Evolutionary conservation across 1,140 invertebrate species (phyloP), one percentile per base, ranked within the genome.

Genomic region (Drosophila auraria): DNA sequence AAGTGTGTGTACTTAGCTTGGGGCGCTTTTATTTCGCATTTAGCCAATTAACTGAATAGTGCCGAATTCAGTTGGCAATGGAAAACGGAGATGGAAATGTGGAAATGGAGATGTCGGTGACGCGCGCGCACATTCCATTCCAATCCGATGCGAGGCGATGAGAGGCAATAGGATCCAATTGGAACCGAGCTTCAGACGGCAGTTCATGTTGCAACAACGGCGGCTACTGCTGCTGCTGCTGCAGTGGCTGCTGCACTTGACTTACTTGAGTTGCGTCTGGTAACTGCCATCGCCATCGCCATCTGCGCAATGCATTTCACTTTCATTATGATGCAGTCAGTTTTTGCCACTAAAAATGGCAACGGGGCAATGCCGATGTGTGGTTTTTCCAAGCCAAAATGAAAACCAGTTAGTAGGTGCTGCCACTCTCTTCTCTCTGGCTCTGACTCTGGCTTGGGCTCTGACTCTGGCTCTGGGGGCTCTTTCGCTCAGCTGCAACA

Each of bases 311-410:
- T 89, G 84, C 84, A 89, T 89, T 89, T 89, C 84, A 89, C 84
- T 89, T 89, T 89, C 84, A 89, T 90, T 89, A 89, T 89, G 84
- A 89, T 89, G 84, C 84, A 89, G 86, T 89, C 84, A 87, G 81
- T 87, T 87, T 87, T 84, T 87, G 84, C 81, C 84, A 90, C 86
- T 90, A 89, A 89, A 89, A 89, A 89, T 90, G 84, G 86, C 84
- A 82, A 74, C 78, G 79, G 79, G 81, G 65, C 82, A 83, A 83
- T 83, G 77, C 81, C 82, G 83, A 83, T 83, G 82, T 83, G 82
- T 79, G 84, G 86, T 89, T 89, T 89, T 89, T 89, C 84, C 84
- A 90, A 89, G 82, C 86, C 84, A 58, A 89, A 89, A 89, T 84
- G 80, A 89, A 89, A 89, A 89, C 84, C 86, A 90, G 84, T 89